These are phyloP conservation scores for Drosophila pegasa DNA, from an alignment of 2,888 invertebrate species.

Conservation along the genomic window DNA sequence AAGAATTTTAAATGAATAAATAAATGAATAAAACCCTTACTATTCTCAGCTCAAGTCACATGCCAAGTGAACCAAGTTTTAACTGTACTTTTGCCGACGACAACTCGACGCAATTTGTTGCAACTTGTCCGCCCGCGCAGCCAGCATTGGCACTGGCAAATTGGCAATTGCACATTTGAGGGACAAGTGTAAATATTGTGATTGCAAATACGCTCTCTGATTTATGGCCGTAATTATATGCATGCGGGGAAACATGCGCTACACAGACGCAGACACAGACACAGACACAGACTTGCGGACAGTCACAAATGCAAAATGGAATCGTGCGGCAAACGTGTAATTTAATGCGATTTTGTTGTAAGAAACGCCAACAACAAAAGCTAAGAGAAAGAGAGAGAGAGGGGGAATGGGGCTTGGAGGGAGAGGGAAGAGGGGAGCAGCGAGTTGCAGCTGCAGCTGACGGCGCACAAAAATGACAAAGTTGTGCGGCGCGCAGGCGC, in stretches of 20 bases:
- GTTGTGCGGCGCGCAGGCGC: slow-evolving; percentile 41
- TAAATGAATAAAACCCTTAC: background rate
- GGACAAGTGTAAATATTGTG: slow-evolving; percentile 78
- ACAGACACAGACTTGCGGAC: slow-evolving; percentile 7
- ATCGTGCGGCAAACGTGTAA: slow-evolving; percentile 61
- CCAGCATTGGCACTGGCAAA: slow-evolving; percentile 32
- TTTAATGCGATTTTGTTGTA: slow-evolving; percentile 68
- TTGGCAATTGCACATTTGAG: slow-evolving; percentile 47
- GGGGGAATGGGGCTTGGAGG: too few relatives aligned
- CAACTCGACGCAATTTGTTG: slow-evolving; percentile 35
- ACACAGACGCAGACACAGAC: slow-evolving; percentile 3
- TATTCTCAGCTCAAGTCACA: background rate
- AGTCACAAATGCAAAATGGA: slow-evolving; percentile 51
- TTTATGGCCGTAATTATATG: slow-evolving; percentile 77
- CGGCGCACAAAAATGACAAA: slow-evolving; percentile 38
- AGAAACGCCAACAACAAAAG: slow-evolving; percentile 52
- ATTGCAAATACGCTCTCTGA: slow-evolving; percentile 69
- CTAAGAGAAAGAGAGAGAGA: background rate
- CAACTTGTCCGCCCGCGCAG: slow-evolving; percentile 45
- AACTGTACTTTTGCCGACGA: background rate
- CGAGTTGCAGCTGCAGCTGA: background rate
- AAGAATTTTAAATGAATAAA: background rate
- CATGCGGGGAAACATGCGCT: slow-evolving; percentile 22
- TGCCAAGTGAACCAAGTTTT: background rate
- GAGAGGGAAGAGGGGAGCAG: too few relatives aligned